These are phyloP conservation scores for Rhizoglyphus robini DNA, from an alignment of 1,140 invertebrate genomes.

Conservation along the genomic window DNA sequence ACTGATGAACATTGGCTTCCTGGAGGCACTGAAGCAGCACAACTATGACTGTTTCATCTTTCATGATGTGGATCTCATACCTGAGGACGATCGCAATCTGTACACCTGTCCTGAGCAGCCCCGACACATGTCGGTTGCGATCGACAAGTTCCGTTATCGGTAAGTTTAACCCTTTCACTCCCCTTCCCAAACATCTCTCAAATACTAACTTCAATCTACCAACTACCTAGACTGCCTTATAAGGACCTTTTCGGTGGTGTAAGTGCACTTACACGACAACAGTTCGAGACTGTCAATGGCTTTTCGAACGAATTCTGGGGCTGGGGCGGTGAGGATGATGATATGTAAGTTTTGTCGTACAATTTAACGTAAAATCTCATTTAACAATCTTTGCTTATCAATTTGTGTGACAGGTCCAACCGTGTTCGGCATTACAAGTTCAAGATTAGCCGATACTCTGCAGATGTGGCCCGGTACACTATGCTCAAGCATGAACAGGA, in stretches of 20 bases:
- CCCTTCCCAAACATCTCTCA: background rate
- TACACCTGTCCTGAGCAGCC: constrained; percentile 64
- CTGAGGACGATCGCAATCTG: constrained; percentile 77
- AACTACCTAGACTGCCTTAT: constrained; percentile 29
- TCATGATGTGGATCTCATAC: constrained; percentile 82
- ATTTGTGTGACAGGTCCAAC: constrained; percentile 13
- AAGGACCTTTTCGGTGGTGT: constrained; percentile 51
- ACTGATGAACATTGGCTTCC: constrained; percentile 88
- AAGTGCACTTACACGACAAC: constrained; percentile 62
- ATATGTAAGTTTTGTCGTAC: constrained; percentile 51
- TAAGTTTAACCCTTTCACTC: background rate
- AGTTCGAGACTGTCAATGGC: constrained; percentile 68
- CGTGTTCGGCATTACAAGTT: constrained; percentile 55
- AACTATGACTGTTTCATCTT: constrained; percentile 35
- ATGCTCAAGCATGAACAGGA: constrained; percentile 80
- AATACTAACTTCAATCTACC: background rate
- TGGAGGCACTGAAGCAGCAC: constrained; percentile 60
- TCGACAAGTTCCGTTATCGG: constrained; percentile 29
- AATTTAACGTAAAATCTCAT: background rate
- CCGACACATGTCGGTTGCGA: constrained; percentile 32
- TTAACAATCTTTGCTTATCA: background rate
- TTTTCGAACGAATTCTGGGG: constrained; percentile 86
- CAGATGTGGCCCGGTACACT: constrained; percentile 70
- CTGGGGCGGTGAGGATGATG: constrained; percentile 84
- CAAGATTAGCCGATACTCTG: constrained; percentile 70